Conservation (phyloP, 2,797 vertebrate genomes). For the Coregonus suidteri region DNA sequence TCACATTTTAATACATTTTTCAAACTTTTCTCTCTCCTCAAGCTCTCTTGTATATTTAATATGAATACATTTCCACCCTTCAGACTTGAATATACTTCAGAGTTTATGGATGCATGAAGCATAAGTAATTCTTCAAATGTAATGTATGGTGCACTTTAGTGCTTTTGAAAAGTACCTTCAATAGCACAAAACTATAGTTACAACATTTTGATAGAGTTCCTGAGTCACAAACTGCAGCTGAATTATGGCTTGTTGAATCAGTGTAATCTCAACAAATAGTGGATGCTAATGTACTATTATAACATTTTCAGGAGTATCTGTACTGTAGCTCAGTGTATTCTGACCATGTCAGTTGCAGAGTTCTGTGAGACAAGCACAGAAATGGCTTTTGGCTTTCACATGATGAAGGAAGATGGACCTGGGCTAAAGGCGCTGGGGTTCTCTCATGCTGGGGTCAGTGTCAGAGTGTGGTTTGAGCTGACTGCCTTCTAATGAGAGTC, state of each 20-base stretch:
- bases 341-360: slow-evolving; percentile 35
- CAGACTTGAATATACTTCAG: slow-evolving; percentile 50
- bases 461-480: slow-evolving; percentile 37
- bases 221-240: neutral
- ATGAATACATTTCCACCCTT: slow-evolving; percentile 66
- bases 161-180: slow-evolving; percentile 15
- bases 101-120: slow-evolving; percentile 33
- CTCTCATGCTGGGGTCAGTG: slow-evolving; percentile 14
- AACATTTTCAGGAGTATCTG: neutral
- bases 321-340: slow-evolving; percentile 20
- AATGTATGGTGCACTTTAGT: slow-evolving; percentile 12
- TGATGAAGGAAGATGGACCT: slow-evolving; percentile 2
- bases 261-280: neutral
- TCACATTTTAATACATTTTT: slow-evolving; percentile 74
- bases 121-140: slow-evolving; percentile 42
- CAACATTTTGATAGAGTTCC: neutral
- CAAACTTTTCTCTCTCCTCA: slow-evolving; percentile 55
- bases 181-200: neutral
- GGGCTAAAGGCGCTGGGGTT: neutral
- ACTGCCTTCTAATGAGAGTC: slow-evolving; percentile 34
- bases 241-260: neutral
- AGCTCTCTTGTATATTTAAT: slow-evolving; percentile 72
- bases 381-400: neutral
- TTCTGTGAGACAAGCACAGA: slow-evolving; percentile 9
- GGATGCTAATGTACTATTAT: neutral